Conservation (phyloP, 2,888 invertebrate species). For the Myopa tessellatipennis region DNA sequence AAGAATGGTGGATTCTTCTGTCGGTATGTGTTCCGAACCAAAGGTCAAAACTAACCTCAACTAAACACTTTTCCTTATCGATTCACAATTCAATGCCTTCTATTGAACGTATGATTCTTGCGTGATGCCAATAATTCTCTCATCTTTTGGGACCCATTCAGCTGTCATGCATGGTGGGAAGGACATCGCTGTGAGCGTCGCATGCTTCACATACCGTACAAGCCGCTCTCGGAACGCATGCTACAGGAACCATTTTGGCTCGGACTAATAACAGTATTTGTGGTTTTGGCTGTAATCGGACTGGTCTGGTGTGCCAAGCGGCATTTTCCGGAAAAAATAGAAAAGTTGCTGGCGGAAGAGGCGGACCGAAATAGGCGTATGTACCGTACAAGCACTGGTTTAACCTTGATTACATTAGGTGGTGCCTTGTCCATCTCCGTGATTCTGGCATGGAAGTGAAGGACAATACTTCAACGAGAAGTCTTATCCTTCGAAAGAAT, state of each 20-base stretch:
- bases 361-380: conserved; percentile 79
- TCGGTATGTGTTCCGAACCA: conserved; percentile 62
- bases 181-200: conserved; percentile 77
- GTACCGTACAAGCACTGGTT: conserved; percentile 55
- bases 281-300: conserved; percentile 82
- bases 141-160: conserved; percentile 45
- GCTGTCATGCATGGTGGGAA: conserved; percentile 81
- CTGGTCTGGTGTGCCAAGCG: conserved; percentile 86
- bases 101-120: not conserved
- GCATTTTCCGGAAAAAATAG: conserved; percentile 87
- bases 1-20: conserved; percentile 77
- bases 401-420: not conserved
- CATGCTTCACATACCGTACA: conserved; percentile 77
- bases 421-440: not conserved
- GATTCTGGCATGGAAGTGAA: too few species aligned
- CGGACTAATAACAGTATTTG: conserved; percentile 85
- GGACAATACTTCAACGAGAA: too few species aligned
- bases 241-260: conserved; percentile 91
- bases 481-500: too few species aligned
- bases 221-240: conserved; percentile 82
- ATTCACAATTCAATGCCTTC: not conserved
- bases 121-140: not conserved
- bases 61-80: too few species aligned
- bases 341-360: conserved; percentile 84
- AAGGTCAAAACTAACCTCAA: not conserved